Percentiles rank a stretch among this genome's conserved stretches.
These are phyloP conservation scores for Acronicta leporina DNA, from an alignment of 2,888 invertebrate species.

Conservation along the genomic window DNA sequence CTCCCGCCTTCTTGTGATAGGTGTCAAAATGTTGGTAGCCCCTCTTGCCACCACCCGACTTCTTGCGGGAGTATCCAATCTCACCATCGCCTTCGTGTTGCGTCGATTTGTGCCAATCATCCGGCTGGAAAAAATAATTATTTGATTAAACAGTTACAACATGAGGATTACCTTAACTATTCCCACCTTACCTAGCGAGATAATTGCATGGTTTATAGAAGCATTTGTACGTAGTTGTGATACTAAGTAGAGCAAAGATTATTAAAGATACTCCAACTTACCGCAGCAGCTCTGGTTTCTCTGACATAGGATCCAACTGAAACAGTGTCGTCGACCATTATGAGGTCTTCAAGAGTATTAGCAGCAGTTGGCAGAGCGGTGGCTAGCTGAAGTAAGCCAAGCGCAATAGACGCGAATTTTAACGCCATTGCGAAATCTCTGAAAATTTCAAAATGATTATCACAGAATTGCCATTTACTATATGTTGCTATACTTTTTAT, in stretches of 20 bases:
- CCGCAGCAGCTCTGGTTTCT: constrained; percentile 88
- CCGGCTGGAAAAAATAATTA: constrained; percentile 62
- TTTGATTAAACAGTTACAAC: too few relatives aligned
- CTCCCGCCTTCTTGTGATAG: constrained; percentile 92
- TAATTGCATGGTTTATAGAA: background rate
- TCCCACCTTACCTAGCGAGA: background rate
- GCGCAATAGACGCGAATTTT: constrained; percentile 64
- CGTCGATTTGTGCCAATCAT: constrained; percentile 89
- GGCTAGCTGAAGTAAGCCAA: constrained; percentile 71
- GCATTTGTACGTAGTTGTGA: background rate
- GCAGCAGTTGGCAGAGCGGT: constrained; percentile 69
- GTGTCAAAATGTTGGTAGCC: constrained; percentile 93
- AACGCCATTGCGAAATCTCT: constrained; percentile 61
- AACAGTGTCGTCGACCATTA: constrained; percentile 84
- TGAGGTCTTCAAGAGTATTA: constrained; percentile 74
- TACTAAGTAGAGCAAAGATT: background rate
- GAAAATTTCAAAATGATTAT: constrained; percentile 1
- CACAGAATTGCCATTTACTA: background rate
- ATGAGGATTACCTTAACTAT: background rate
- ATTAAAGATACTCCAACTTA: constrained; percentile 61
- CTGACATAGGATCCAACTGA: constrained; percentile 89
- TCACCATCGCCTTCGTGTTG: constrained; percentile 90
- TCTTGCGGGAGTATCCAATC: constrained; percentile 91
- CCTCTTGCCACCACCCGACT: constrained; percentile 91
- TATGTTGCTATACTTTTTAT: background rate